Percentiles rank a stretch among this genome's conserved stretches.
phyloP scores from a whole-genome alignment of 1,140 invertebrate genomes.

The Tetragonula clypearis region DNA sequence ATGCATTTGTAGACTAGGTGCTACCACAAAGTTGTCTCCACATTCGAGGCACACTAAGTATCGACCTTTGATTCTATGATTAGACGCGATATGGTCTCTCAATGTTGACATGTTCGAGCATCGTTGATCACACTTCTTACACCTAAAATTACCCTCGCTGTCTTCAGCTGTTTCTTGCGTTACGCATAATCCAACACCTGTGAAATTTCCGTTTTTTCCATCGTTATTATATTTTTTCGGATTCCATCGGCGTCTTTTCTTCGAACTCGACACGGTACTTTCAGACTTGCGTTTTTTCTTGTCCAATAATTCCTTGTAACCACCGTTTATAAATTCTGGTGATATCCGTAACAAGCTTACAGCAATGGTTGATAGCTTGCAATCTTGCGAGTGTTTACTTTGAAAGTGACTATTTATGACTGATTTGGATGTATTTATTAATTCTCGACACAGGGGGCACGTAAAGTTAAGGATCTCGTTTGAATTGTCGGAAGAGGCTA shows the following conservation, averaged over 20 bases:
- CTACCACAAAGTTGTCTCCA: constrained; percentile 86
- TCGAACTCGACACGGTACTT: constrained; percentile 19
- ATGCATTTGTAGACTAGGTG: constrained; percentile 85
- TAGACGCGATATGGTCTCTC: constrained; percentile 82
- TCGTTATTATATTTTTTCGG: constrained; percentile 67
- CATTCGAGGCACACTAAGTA: constrained; percentile 86
- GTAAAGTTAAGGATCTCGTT: constrained; percentile 63
- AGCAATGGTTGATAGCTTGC: constrained; percentile 62
- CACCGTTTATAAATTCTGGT: constrained; percentile 65
- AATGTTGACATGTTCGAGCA: constrained; percentile 77
- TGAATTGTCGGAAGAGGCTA: constrained; percentile 65
- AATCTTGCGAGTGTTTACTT: constrained; percentile 69
- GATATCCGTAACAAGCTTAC: constrained; percentile 62
- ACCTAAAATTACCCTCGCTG: constrained; percentile 80
- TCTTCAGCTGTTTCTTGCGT: constrained; percentile 70
- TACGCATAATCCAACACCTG: constrained; percentile 69
- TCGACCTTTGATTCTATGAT: constrained; percentile 83
- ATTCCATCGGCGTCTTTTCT: constrained; percentile 69
- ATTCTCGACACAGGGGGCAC: constrained; percentile 76
- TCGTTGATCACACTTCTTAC: constrained; percentile 81
- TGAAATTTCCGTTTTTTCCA: constrained; percentile 8
- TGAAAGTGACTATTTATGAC: constrained; percentile 70
- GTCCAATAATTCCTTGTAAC: constrained; percentile 63
- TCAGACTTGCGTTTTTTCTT: constrained; percentile 70
- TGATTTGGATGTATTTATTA: constrained; percentile 73